A percentile compares a stretch with the other conserved stretches of the same genome.
These are phyloP conservation scores for Chanos chanos DNA, from an alignment of 2,797 vertebrate species.

Conservation along the genomic window DNA sequence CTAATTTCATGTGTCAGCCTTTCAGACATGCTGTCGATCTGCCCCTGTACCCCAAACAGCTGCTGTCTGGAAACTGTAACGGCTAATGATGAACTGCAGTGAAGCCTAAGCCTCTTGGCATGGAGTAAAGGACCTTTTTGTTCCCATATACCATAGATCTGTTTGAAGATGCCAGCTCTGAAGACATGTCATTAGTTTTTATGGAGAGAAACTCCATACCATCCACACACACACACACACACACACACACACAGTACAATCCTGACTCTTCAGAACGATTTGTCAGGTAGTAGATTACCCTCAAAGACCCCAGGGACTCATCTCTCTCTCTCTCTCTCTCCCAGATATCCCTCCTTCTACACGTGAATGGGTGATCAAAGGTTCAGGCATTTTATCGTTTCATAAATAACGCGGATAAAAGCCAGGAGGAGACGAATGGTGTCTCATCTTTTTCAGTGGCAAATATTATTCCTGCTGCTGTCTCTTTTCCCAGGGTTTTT, in stretches of 20 bases:
- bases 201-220: no score
- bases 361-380: constrained; percentile 35
- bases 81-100: no score
- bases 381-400: constrained; percentile 45
- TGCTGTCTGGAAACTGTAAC: no score
- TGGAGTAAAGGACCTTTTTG: no score
- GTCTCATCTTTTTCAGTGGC: constrained; percentile 32
- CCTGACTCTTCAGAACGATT: constrained; percentile 13
- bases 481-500: background rate
- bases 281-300: constrained; percentile 2
- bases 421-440: constrained; percentile 36
- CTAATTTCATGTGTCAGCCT: no score
- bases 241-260: background rate
- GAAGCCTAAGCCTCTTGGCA: no score
- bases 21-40: no score
- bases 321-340: no score
- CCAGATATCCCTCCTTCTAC: constrained; percentile 24
- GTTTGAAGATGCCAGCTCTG: no score
- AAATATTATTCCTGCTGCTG: constrained; percentile 41
- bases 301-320: background rate
- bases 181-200: no score
- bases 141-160: no score
- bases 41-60: no score
- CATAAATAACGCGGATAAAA: constrained; percentile 43
- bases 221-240: background rate